These are phyloP conservation scores for Accipiter virgatus DNA, from an alignment of 2,113 vertebrate genomes.

Conservation along the genomic window DNA sequence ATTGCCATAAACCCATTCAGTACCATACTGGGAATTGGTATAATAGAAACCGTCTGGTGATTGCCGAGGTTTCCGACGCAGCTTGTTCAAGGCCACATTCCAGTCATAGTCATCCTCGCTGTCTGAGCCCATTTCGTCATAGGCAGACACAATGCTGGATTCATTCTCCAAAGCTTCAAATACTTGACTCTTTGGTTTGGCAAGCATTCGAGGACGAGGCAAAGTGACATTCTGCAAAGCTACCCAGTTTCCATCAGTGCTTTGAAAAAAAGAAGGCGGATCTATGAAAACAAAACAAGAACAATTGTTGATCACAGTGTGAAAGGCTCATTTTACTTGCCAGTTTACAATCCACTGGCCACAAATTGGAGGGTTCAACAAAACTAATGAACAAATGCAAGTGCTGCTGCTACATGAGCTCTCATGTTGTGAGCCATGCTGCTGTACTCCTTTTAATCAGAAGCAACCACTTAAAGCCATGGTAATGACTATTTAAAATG, in stretches of 20 bases:
- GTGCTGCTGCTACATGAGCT: background rate
- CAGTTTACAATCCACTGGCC: background rate
- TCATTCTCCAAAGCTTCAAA: constrained; percentile 85
- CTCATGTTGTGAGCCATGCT: background rate
- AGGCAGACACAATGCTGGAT: constrained; percentile 83
- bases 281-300: background rate
- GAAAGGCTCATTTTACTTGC: background rate
- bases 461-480: background rate
- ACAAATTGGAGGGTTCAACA: background rate
- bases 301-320: background rate
- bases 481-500: background rate
- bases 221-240: constrained; percentile 80
- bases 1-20: constrained; percentile 75
- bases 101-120: constrained; percentile 81
- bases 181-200: constrained; percentile 83
- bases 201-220: constrained; percentile 80
- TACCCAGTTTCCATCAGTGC: constrained; percentile 93
- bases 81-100: constrained; percentile 69
- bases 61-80: constrained; percentile 62
- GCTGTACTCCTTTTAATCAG: background rate
- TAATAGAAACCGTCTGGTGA: constrained; percentile 78
- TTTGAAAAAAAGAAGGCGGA: constrained; percentile 81
- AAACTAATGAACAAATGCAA: background rate
- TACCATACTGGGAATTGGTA: constrained; percentile 74
- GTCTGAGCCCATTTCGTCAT: constrained; percentile 87